A percentile compares a stretch with the other conserved stretches of the same genome.
Evolutionary conservation across 1,140 invertebrate species (phyloP).

Genomic region (Phymorhynchus buccinoides): DNA sequence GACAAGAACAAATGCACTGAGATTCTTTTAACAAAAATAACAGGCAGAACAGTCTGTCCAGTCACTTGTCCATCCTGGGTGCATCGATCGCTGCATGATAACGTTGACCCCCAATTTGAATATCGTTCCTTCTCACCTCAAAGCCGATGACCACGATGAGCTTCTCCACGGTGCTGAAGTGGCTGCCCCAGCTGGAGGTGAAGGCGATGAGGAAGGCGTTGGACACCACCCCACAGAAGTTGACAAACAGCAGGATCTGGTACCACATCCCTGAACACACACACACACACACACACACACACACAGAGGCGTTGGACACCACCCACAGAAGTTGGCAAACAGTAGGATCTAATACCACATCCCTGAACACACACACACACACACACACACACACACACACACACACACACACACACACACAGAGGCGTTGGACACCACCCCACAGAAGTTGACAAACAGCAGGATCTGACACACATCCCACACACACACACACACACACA

Average conservation of each 20-base stretch:
- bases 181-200: conserved; percentile 70
- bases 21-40: too few species aligned
- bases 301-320: conserved; percentile 73
- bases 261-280: neutral
- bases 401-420: too few species aligned
- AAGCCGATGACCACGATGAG: conserved; percentile 72
- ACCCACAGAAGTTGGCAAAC: conserved; percentile 41
- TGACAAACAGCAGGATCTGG: conserved; percentile 72
- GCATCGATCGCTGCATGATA: too few species aligned
- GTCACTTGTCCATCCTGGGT: too few species aligned
- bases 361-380: neutral
- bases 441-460: conserved; percentile 72
- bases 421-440: conserved; percentile 74
- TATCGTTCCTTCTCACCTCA: conserved; percentile 69
- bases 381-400: too few species aligned
- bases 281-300: too few species aligned
- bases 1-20: too few species aligned
- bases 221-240: conserved; percentile 72
- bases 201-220: conserved; percentile 75
- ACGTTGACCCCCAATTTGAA: too few species aligned
- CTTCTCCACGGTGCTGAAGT: conserved; percentile 54
- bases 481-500: too few species aligned
- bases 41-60: too few species aligned
- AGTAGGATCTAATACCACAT: neutral
- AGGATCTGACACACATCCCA: conserved; percentile 60